These are phyloP conservation scores for Gymnogyps californianus DNA, from an alignment of 2,113 vertebrate species.

Conservation along the genomic window DNA sequence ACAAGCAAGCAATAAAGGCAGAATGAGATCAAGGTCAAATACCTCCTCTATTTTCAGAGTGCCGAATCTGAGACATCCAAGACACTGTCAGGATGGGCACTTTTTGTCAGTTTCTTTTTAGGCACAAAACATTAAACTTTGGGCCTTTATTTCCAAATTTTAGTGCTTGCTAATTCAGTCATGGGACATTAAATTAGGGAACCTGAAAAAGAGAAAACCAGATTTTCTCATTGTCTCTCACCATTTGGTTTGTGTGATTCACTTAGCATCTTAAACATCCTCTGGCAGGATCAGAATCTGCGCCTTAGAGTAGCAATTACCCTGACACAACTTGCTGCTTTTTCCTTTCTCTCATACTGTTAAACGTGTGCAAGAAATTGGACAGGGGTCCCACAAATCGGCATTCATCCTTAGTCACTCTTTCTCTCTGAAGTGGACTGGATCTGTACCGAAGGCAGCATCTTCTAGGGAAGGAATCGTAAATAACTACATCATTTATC, in stretches of 20 bases:
- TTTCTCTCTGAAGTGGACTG: neutral
- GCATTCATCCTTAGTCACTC: neutral
- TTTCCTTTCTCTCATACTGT: neutral
- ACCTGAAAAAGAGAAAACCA: neutral
- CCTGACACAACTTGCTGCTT: neutral
- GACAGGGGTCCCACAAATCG: neutral
- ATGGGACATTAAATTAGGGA: neutral
- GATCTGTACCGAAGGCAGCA: neutral
- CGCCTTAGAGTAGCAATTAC: neutral
- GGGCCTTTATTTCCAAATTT: neutral
- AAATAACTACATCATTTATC: neutral
- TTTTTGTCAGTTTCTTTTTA: neutral
- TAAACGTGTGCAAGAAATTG: neutral
- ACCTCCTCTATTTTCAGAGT: neutral
- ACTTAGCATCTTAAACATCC: neutral
- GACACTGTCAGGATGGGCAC: neutral
- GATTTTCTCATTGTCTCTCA: neutral
- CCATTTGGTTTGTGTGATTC: neutral
- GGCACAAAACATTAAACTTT: neutral
- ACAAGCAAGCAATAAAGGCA: neutral
- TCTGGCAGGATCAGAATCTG: neutral
- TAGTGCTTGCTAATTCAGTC: neutral
- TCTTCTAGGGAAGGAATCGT: neutral
- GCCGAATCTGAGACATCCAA: neutral
- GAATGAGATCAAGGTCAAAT: neutral